These are phyloP conservation scores for Teleiodes luculella DNA, from an alignment of 2,888 invertebrate species.

Conservation along the genomic window DNA sequence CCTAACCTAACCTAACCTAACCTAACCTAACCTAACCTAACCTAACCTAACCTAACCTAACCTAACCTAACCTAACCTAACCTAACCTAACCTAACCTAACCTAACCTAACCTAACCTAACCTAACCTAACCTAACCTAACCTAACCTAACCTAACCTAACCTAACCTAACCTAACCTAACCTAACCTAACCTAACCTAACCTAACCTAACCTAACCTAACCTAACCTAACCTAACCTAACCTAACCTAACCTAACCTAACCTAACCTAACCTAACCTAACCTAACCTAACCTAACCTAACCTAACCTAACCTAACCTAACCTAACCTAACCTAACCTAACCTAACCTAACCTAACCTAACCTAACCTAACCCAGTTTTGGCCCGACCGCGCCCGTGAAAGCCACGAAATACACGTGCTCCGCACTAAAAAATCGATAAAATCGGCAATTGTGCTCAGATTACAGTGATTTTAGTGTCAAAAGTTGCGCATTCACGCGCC, in stretches of 20 bases:
- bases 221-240: constrained; percentile 21
- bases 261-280: constrained; percentile 24
- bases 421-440: too few relatives aligned
- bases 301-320: constrained; percentile 26
- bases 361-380: constrained; percentile 23
- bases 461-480: too few relatives aligned
- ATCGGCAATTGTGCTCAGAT: too few relatives aligned
- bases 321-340: constrained; percentile 25
- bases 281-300: constrained; percentile 25
- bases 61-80: constrained; percentile 24
- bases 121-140: constrained; percentile 18
- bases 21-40: constrained; percentile 24
- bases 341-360: constrained; percentile 28
- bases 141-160: constrained; percentile 18
- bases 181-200: constrained; percentile 25
- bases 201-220: constrained; percentile 24
- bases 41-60: constrained; percentile 24
- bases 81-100: constrained; percentile 14
- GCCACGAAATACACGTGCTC: too few relatives aligned
- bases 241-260: constrained; percentile 24
- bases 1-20: constrained; percentile 28
- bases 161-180: constrained; percentile 21
- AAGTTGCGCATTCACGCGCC: too few relatives aligned
- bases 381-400: too few relatives aligned
- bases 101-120: constrained; percentile 16